These are phyloP conservation scores for Torymus tubicola DNA, from an alignment of 2,888 invertebrate genomes.

Conservation along the genomic window DNA sequence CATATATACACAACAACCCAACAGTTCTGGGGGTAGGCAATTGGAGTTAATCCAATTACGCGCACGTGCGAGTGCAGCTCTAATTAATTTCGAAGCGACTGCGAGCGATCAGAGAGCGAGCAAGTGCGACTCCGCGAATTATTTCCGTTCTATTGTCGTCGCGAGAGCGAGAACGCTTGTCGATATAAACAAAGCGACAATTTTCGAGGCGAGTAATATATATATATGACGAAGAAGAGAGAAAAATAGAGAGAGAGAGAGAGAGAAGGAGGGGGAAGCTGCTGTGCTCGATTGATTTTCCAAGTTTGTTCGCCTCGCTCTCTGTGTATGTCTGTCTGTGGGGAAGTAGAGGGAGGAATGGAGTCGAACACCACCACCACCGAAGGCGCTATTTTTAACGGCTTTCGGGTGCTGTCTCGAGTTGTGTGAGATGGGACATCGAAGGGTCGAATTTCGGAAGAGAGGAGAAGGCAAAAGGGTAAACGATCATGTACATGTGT, in stretches of 20 bases:
- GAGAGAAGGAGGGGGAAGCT: conserved; percentile 22
- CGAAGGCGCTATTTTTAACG: too few relatives aligned
- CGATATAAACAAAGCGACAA: conserved; percentile 51
- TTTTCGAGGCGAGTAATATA: conserved; percentile 7
- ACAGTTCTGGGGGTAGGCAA: conserved; percentile 21
- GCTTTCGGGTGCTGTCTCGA: too few relatives aligned
- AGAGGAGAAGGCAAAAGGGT: too few relatives aligned
- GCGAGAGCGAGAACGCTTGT: neutral
- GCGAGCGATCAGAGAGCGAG: neutral
- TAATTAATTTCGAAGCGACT: conserved; percentile 58
- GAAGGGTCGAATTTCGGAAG: too few relatives aligned
- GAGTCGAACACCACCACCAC: too few relatives aligned
- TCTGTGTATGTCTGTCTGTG: neutral
- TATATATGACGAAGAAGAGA: neutral
- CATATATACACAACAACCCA: too few relatives aligned
- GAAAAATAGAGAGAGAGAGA: neutral
- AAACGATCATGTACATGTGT: too few relatives aligned
- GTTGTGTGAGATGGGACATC: too few relatives aligned
- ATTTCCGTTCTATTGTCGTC: conserved; percentile 60
- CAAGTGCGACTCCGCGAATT: conserved; percentile 51
- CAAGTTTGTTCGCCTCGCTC: conserved; percentile 41
- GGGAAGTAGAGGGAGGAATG: too few relatives aligned
- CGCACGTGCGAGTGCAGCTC: conserved; percentile 21
- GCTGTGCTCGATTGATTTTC: conserved; percentile 46
- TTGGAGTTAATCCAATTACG: conserved; percentile 56